phyloP scores from a whole-genome alignment of 2,113 vertebrate genomes.

The Oryzias javanicus region DNA sequence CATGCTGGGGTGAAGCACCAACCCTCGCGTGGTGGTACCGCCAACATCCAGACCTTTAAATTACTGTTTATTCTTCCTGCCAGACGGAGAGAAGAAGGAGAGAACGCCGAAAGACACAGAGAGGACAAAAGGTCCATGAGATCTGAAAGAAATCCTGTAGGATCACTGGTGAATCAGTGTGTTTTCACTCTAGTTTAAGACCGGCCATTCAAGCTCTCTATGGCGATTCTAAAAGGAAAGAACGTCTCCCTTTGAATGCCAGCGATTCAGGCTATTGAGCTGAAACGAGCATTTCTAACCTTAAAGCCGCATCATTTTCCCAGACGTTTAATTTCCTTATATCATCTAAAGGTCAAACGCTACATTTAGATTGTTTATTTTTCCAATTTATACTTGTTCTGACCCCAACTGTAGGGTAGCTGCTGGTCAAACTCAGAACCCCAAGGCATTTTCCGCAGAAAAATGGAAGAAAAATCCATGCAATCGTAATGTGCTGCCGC shows the following conservation, averaged over 20 bases:
- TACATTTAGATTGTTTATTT: neutral
- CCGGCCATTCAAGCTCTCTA: too few relatives aligned
- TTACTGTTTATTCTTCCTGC: slow-evolving; percentile 21
- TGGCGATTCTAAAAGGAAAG: too few relatives aligned
- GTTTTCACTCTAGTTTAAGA: too few relatives aligned
- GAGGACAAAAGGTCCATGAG: slow-evolving; percentile 3
- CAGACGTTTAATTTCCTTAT: slow-evolving; percentile 7
- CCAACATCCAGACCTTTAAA: slow-evolving; percentile 19
- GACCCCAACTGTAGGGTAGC: neutral
- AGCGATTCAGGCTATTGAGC: too few relatives aligned
- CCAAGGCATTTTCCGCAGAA: neutral
- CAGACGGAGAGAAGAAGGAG: slow-evolving; percentile 28
- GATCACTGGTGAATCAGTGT: too few relatives aligned
- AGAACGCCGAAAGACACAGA: slow-evolving; percentile 5
- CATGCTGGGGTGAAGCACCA: too few relatives aligned
- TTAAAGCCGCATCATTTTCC: neutral
- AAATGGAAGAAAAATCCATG: neutral
- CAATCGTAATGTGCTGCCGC: too few relatives aligned
- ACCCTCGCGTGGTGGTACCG: slow-evolving; percentile 15
- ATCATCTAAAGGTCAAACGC: neutral
- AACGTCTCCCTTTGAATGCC: too few relatives aligned
- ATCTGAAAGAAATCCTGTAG: too few relatives aligned
- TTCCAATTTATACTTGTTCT: too few relatives aligned
- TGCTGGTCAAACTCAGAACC: slow-evolving; percentile 6
- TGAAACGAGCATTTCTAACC: neutral